Conservation (phyloP, 53 echinoderm and acorn worm species). For the Pentamera pediparva region DNA sequence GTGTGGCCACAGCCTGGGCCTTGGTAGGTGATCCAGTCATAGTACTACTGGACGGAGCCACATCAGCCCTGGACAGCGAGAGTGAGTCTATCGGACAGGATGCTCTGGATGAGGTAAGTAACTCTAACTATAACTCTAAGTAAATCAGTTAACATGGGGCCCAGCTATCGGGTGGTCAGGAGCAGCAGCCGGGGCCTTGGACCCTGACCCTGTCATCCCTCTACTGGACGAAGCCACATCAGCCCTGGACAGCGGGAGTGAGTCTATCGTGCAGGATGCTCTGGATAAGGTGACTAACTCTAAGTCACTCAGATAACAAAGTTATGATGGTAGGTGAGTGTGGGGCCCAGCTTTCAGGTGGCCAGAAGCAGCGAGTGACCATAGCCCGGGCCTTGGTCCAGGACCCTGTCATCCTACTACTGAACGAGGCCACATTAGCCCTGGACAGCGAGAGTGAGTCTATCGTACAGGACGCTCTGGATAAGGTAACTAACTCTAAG, state of each 20-base stretch:
- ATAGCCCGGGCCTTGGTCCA: constrained; percentile 95
- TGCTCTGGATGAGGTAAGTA: constrained; percentile 81
- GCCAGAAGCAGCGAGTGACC: constrained; percentile 97
- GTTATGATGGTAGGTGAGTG: constrained; percentile 95
- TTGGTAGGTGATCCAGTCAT: constrained; percentile 77
- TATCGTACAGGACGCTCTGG: constrained; percentile 87
- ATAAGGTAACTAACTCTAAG: constrained; percentile 51
- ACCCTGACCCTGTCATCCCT: constrained; percentile 81
- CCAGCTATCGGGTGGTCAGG: constrained; percentile 97
- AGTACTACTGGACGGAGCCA: constrained; percentile 85
- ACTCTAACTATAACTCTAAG: too few species aligned
- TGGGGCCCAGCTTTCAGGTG: constrained; percentile 94
- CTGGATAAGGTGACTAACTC: constrained; percentile 68
- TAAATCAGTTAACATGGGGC: constrained; percentile 95
- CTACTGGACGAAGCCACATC: constrained; percentile 96
- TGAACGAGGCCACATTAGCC: constrained; percentile 96
- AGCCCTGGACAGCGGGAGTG: constrained; percentile 94
- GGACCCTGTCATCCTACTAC: constrained; percentile 77
- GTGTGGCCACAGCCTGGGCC: constrained; percentile 84
- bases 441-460: constrained; percentile 95
- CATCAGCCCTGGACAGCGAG: constrained; percentile 82
- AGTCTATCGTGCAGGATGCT: constrained; percentile 82
- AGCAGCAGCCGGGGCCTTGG: constrained; percentile 93
- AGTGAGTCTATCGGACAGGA: constrained; percentile 79
- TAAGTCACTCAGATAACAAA: too few species aligned